Percentiles rank a stretch among this genome's conserved stretches.
These are phyloP conservation scores for Taxidea taxus DNA, from an alignment of 2,113 vertebrate genomes.

Conservation along the genomic window DNA sequence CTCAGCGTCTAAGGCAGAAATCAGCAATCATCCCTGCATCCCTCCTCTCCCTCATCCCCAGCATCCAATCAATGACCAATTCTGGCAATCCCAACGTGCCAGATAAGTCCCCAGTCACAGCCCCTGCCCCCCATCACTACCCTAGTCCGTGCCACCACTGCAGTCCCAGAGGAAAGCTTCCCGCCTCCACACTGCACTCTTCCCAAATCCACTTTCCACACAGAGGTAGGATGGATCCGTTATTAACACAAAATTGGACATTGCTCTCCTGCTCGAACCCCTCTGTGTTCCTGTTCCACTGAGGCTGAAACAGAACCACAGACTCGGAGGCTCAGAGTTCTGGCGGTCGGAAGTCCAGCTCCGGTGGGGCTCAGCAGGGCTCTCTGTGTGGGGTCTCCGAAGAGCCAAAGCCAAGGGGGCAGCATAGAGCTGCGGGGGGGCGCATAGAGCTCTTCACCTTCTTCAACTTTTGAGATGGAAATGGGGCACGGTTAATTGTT, in stretches of 20 bases:
- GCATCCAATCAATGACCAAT: neutral
- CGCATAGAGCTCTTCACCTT: too few relatives aligned
- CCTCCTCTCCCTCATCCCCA: neutral
- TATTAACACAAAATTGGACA: neutral
- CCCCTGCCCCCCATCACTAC: neutral
- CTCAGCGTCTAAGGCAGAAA: neutral
- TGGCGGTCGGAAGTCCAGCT: neutral
- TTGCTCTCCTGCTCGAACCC: neutral
- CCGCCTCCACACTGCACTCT: neutral
- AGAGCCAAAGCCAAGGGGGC: neutral
- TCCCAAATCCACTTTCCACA: neutral
- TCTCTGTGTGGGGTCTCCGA: neutral
- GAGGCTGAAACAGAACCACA: neutral
- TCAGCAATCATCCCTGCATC: neutral
- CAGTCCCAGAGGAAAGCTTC: neutral
- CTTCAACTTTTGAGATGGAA: too few relatives aligned
- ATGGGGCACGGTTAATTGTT: too few relatives aligned
- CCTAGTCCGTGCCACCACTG: neutral
- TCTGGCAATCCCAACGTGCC: neutral
- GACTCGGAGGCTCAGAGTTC: neutral
- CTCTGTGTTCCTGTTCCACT: neutral
- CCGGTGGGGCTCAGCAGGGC: neutral
- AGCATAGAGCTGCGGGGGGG: too few relatives aligned
- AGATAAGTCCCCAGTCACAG: neutral
- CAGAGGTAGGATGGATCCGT: neutral